Conservation (phyloP, 2,113 vertebrate genomes). For the Xiphias gladius region DNA sequence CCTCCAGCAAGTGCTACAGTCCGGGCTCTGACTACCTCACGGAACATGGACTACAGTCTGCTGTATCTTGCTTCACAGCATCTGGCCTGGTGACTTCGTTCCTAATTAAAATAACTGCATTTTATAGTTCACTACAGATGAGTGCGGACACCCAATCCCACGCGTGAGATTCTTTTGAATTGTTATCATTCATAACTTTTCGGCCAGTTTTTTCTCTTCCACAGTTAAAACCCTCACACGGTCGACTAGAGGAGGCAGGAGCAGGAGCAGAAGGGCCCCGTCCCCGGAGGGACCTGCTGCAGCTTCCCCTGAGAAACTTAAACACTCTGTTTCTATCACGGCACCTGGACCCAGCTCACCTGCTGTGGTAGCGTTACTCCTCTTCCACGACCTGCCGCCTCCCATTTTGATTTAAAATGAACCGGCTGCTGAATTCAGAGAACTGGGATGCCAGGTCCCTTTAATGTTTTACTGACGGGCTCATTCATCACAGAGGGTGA, state of each 20-base stretch:
- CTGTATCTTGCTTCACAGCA: neutral
- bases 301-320: neutral
- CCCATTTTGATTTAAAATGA: conserved; percentile 41
- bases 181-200: no score
- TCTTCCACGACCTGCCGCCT: conserved; percentile 15
- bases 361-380: conserved; percentile 15
- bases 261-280: no score
- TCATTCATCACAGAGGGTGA: conserved; percentile 58
- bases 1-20: no score
- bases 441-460: conserved; percentile 14
- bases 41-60: neutral
- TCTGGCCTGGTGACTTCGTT: no score
- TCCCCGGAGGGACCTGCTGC: neutral
- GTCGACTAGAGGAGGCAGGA: no score
- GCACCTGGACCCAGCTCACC: no score
- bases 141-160: no score
- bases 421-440: conserved; percentile 16
- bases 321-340: neutral
- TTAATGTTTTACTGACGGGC: conserved; percentile 63
- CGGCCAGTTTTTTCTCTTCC: no score
- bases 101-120: no score
- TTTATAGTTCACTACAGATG: no score
- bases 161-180: no score
- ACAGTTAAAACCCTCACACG: no score
- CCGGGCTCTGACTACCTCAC: neutral